Percentiles rank a stretch among this genome's conserved stretches.
Conservation (phyloP, 2,888 invertebrate genomes). For the Phyllotreta cruciferae region DNA sequence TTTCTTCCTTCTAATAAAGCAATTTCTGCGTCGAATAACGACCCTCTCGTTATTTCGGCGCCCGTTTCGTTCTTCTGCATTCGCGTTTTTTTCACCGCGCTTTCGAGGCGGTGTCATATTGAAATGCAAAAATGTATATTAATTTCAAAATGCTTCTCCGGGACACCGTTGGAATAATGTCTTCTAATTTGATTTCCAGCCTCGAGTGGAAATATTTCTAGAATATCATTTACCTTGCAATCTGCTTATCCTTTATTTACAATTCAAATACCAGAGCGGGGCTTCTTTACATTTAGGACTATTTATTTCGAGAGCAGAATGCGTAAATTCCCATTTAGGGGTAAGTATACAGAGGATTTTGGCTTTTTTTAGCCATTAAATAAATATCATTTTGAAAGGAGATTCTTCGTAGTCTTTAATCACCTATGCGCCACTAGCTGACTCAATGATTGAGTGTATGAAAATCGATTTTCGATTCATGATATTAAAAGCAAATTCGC, state of each 20-base stretch:
- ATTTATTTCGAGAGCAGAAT: constrained; percentile 34
- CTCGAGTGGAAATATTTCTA: constrained; percentile 28
- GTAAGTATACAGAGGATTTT: too few relatives aligned
- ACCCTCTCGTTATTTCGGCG: neutral
- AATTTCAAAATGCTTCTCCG: constrained; percentile 26
- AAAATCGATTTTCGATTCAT: too few relatives aligned
- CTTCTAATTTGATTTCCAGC: constrained; percentile 30
- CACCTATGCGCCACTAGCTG: too few relatives aligned
- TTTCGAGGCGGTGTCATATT: constrained; percentile 21
- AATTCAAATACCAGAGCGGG: constrained; percentile 40
- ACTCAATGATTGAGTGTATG: too few relatives aligned
- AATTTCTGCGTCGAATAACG: constrained; percentile 14
- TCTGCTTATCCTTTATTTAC: constrained; percentile 42
- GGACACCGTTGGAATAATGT: constrained; percentile 29
- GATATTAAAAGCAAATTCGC: too few relatives aligned
- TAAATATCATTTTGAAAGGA: too few relatives aligned
- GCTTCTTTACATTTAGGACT: constrained; percentile 39
- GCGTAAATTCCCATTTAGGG: neutral
- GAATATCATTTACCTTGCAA: constrained; percentile 41
- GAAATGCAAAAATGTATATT: constrained; percentile 33
- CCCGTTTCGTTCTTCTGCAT: constrained; percentile 2
- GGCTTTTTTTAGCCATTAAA: too few relatives aligned
- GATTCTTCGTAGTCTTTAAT: too few relatives aligned
- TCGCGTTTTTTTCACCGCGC: neutral
- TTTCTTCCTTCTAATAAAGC: constrained; percentile 12